Evolutionary conservation across 1,140 invertebrate genomes (phyloP).

Genomic region (Tetramorium alpestre): DNA sequence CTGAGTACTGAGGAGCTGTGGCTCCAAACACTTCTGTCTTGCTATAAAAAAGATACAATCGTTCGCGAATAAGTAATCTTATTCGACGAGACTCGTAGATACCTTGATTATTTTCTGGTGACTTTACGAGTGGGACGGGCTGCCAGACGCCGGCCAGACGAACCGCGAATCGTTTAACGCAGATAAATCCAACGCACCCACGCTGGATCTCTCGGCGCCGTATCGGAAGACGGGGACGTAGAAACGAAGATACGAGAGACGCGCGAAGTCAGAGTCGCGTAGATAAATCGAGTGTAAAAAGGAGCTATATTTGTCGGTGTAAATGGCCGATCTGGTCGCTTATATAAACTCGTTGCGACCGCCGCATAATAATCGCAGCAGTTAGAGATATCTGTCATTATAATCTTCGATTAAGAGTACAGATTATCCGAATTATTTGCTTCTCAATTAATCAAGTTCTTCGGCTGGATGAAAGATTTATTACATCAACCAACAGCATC

Average conservation of each 20-base stretch:
- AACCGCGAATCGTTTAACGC: constrained; percentile 63
- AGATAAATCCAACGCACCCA: constrained; percentile 70
- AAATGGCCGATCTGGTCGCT: constrained; percentile 28
- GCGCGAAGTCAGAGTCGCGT: neutral
- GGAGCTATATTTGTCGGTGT: constrained; percentile 32
- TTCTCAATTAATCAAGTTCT: neutral
- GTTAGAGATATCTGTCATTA: neutral
- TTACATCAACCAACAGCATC: neutral
- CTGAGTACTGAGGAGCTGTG: neutral
- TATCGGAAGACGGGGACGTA: neutral
- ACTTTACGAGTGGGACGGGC: constrained; percentile 69
- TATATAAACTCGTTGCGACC: constrained; percentile 44
- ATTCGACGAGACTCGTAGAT: constrained; percentile 33
- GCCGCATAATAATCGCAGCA: neutral
- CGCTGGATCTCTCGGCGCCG: constrained; percentile 49
- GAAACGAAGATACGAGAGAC: constrained; percentile 13
- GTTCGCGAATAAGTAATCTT: constrained; percentile 21
- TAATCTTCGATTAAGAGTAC: neutral
- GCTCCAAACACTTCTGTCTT: constrained; percentile 17
- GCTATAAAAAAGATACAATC: constrained; percentile 66
- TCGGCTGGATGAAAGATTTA: neutral
- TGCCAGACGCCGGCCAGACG: constrained; percentile 68
- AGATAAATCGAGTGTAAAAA: constrained; percentile 44
- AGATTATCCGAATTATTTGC: neutral
- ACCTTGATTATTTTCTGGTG: constrained; percentile 63